Conservation (phyloP, 2,888 invertebrate genomes). For the Lasiommata megera region DNA sequence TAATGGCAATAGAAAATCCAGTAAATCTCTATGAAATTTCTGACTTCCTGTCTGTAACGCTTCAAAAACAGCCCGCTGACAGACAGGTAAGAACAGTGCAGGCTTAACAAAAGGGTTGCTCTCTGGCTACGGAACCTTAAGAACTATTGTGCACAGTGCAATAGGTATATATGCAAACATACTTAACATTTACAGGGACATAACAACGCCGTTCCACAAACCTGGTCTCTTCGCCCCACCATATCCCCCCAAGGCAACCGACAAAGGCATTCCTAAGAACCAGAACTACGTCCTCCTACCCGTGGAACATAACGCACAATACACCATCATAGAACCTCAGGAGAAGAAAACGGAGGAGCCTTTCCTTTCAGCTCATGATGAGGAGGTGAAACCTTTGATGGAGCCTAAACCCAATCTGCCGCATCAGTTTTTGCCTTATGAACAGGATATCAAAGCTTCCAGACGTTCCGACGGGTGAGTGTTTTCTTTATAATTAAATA, state of each 20-base stretch:
- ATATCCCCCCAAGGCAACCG: slow-evolving; percentile 64
- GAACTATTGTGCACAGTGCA: too few relatives aligned
- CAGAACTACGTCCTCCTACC: slow-evolving; percentile 62
- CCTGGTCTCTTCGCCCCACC: slow-evolving; percentile 80
- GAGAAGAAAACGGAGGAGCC: slow-evolving; percentile 54
- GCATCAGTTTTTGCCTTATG: slow-evolving; percentile 58
- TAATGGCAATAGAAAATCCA: too few relatives aligned
- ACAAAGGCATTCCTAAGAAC: slow-evolving; percentile 43
- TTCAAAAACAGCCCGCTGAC: too few relatives aligned
- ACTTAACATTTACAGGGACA: slow-evolving; percentile 49
- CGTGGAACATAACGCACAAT: slow-evolving; percentile 55
- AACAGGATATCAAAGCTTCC: slow-evolving; percentile 46
- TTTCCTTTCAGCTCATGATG: slow-evolving; percentile 54
- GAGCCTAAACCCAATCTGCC: slow-evolving; percentile 54
- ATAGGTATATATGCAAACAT: too few relatives aligned
- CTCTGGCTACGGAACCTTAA: too few relatives aligned
- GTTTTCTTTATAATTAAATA: neutral
- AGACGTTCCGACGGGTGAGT: slow-evolving; percentile 54
- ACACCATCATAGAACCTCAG: slow-evolving; percentile 63
- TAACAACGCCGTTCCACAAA: slow-evolving; percentile 67
- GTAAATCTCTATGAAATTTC: too few relatives aligned
- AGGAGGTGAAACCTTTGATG: slow-evolving; percentile 63
- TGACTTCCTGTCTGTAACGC: too few relatives aligned
- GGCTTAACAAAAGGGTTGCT: too few relatives aligned
- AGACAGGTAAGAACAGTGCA: too few relatives aligned